Evolutionary conservation across 2,797 vertebrate genomes (phyloP).

Genomic region (Heterohyrax brucei): DNA sequence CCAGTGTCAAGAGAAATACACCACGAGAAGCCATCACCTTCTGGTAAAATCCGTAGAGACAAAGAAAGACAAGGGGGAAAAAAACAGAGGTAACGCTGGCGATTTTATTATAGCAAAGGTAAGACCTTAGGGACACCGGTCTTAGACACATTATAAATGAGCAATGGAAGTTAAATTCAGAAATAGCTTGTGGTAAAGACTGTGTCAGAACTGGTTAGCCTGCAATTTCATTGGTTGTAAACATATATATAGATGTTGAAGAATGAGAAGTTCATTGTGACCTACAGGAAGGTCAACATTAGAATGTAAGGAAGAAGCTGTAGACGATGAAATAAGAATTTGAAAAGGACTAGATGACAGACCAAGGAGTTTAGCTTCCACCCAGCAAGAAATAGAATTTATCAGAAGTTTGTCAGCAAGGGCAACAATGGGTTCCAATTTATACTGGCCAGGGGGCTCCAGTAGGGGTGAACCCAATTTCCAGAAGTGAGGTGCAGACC

Average conservation of each 20-base stretch:
- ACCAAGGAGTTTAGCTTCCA: background rate
- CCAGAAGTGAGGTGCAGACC: background rate
- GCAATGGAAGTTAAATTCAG: slow-evolving; percentile 57
- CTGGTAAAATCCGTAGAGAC: slow-evolving; percentile 40
- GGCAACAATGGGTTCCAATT: background rate
- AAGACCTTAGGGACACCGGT: slow-evolving; percentile 48
- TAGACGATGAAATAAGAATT: background rate
- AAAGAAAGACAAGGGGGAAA: slow-evolving; percentile 12
- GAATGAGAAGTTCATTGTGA: background rate
- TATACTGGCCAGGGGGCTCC: background rate
- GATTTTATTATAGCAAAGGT: slow-evolving; percentile 48
- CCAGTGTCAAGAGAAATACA: slow-evolving; percentile 58
- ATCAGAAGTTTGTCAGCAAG: background rate
- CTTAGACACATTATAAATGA: slow-evolving; percentile 33
- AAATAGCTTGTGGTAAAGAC: slow-evolving; percentile 48
- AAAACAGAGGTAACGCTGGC: background rate
- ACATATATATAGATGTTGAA: background rate
- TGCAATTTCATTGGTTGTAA: background rate
- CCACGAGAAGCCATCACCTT: background rate
- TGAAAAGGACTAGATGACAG: background rate
- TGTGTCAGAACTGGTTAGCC: slow-evolving; percentile 18
- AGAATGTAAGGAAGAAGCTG: background rate
- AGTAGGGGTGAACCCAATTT: background rate
- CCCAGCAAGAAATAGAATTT: background rate
- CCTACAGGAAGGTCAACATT: background rate